phyloP scores from a whole-genome alignment of 23 tunicate species.

The Phallusia fumigata region DNA sequence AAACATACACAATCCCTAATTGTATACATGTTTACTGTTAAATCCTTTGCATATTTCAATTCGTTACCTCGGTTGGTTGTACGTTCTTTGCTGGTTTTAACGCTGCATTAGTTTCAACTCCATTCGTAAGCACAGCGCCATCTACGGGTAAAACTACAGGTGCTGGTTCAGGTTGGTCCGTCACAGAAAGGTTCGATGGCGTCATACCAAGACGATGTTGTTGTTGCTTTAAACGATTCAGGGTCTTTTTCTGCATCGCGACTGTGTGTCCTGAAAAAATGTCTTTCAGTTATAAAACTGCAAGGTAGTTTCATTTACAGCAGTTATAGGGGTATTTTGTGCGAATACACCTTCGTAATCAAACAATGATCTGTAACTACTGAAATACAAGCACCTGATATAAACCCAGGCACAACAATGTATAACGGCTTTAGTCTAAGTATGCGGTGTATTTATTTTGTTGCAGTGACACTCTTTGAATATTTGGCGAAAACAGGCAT shows the following conservation, averaged over 20 bases:
- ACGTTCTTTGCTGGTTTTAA: neutral
- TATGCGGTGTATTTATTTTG: too few relatives aligned
- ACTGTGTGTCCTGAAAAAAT: slow-evolving; percentile 54
- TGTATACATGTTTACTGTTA: neutral
- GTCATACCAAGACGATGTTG: slow-evolving; percentile 1
- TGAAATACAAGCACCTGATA: too few relatives aligned
- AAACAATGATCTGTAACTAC: too few relatives aligned
- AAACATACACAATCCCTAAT: neutral
- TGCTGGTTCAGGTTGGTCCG: neutral
- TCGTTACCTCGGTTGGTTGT: neutral
- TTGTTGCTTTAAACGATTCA: slow-evolving; percentile 62
- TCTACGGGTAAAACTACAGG: neutral
- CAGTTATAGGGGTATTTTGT: too few relatives aligned
- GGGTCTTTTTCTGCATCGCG: slow-evolving; percentile 81
- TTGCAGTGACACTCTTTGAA: too few relatives aligned
- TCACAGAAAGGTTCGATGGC: neutral
- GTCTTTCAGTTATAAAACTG: neutral
- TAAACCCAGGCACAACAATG: too few relatives aligned
- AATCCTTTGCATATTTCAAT: neutral
- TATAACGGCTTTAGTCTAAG: too few relatives aligned
- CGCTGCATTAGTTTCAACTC: neutral
- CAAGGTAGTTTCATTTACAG: too few relatives aligned
- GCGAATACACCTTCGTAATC: too few relatives aligned
- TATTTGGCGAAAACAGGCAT: too few relatives aligned
- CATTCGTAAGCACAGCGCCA: neutral